Base-by-base conservation (phyloP, 2,113 vertebrate genomes). In the Platycercus adscitus region DNA sequence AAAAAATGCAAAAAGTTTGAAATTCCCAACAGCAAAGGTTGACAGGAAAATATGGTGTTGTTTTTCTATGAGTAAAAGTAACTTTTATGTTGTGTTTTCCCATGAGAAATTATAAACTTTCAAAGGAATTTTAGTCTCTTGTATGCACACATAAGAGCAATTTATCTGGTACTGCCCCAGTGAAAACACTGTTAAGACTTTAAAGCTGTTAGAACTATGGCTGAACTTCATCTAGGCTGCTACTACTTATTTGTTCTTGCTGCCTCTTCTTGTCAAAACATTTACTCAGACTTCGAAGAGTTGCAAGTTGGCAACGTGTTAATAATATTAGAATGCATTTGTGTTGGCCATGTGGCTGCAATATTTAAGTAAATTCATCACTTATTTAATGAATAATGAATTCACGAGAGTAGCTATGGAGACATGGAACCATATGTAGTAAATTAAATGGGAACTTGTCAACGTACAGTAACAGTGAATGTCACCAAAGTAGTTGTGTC, bases 71-170 rank as follows among this genome's bases (percentile, higher is more conserved):
- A 98, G 97, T 97, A 98, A 98, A 98, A 98, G 97, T 98, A 98
- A 98, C 98, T 98, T 98, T 98, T 98, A 98, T 98, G 97, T 98
- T 98, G 97, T 97, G 96, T 98, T 97, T 97, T 98, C 98, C 98
- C 98, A 98, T 98, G 98, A 98, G 98, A 99, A 98, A 98, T 98
- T 98, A 98, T 98, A 98, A 98, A 98, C 98, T 98, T 98, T 98
- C 98, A 98, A 98, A 98, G 98, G 98, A 98, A 98, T 98, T 98
- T 98, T 96, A 97, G 97, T 97, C 98, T 98, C 97, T 97, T 97
- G 97, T 96, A 98, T 97, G 97, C 97, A 98, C 97, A 97, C 97
- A 98, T 97, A 98, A 98, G 98, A 98, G 97, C 96, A 98, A 98
- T 98, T 98, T 97, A 98, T 98, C 98, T 98, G 95, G 97, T 98